A percentile compares a stretch with the other conserved stretches of the same genome.
Conservation (phyloP, 2,888 invertebrate genomes). For the Phyllotreta striolata region DNA sequence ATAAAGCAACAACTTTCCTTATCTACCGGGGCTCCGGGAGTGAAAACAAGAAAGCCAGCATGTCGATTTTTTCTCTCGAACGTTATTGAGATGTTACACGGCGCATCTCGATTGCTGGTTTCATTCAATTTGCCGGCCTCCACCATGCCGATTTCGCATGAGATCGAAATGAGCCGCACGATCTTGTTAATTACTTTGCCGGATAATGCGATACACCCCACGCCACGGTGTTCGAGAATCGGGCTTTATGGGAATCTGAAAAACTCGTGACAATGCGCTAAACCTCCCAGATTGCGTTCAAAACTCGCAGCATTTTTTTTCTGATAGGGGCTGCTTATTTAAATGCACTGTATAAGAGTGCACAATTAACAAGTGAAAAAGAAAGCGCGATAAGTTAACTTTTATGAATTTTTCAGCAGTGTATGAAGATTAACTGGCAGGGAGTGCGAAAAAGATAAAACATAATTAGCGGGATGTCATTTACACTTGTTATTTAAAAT, state of each 20-base stretch:
- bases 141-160: slow-evolving; percentile 55
- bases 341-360: slow-evolving; percentile 26
- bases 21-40: slow-evolving; percentile 40
- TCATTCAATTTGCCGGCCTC: slow-evolving; percentile 54
- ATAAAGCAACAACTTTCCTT: slow-evolving; percentile 47
- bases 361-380: slow-evolving; percentile 45
- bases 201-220: slow-evolving; percentile 52
- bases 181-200: slow-evolving; percentile 55
- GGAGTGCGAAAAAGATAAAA: slow-evolving; percentile 61
- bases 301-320: no score
- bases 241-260: slow-evolving; percentile 52
- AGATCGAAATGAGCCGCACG: slow-evolving; percentile 54
- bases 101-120: slow-evolving; percentile 53
- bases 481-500: slow-evolving; percentile 64
- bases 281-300: slow-evolving; percentile 16
- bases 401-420: slow-evolving; percentile 57
- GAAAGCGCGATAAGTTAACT: slow-evolving; percentile 46
- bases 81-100: slow-evolving; percentile 55
- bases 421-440: slow-evolving; percentile 61
- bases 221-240: slow-evolving; percentile 36
- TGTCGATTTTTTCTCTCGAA: slow-evolving; percentile 42
- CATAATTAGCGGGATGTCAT: slow-evolving; percentile 63
- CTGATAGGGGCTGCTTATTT: not conserved
- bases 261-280: slow-evolving; percentile 49
- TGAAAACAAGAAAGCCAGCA: slow-evolving; percentile 46